phyloP scores from a whole-genome alignment of 2,888 invertebrate species.

The Drosophila dives region DNA sequence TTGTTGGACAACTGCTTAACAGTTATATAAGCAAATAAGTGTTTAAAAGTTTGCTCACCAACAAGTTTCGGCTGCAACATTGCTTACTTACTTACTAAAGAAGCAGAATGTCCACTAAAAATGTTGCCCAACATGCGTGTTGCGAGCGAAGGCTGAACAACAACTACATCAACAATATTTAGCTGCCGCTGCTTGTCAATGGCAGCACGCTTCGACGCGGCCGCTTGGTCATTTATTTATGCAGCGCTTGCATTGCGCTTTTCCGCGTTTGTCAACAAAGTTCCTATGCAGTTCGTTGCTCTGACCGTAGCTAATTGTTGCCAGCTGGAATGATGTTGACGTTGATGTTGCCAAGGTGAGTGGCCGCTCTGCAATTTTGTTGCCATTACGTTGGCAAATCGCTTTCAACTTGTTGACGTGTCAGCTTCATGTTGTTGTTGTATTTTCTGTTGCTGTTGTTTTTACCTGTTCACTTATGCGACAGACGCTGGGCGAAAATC shows the following conservation, averaged over 20 bases:
- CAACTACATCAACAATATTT: conserved; percentile 35
- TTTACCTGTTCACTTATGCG: conserved; percentile 8
- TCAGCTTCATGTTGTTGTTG: conserved; percentile 3
- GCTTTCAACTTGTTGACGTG: conserved; percentile 50
- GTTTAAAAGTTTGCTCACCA: conserved; percentile 45
- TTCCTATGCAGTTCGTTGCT: conserved; percentile 39
- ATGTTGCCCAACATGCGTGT: conserved; percentile 53
- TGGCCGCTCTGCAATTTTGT: conserved; percentile 60
- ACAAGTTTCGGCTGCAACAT: conserved; percentile 54
- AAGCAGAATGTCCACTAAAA: conserved; percentile 22
- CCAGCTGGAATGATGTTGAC: conserved; percentile 22
- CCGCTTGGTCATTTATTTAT: conserved; percentile 59
- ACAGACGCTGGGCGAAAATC: conserved; percentile 23
- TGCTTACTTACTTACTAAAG: conserved; percentile 22
- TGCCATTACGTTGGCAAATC: conserved; percentile 58
- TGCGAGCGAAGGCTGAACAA: conserved; percentile 27
- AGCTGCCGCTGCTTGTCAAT: conserved; percentile 30
- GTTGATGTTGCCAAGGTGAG: conserved; percentile 66
- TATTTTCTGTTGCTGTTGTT: conserved; percentile 22
- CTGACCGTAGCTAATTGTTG: conserved; percentile 56
- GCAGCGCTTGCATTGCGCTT: conserved; percentile 36
- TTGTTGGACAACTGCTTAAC: conserved; percentile 33
- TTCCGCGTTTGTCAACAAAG: conserved; percentile 69
- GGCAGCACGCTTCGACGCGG: conserved; percentile 56
- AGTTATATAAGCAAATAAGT: conserved; percentile 51